phyloP scores from a whole-genome alignment of 2,113 vertebrate genomes.

The Archilochus colubris region DNA sequence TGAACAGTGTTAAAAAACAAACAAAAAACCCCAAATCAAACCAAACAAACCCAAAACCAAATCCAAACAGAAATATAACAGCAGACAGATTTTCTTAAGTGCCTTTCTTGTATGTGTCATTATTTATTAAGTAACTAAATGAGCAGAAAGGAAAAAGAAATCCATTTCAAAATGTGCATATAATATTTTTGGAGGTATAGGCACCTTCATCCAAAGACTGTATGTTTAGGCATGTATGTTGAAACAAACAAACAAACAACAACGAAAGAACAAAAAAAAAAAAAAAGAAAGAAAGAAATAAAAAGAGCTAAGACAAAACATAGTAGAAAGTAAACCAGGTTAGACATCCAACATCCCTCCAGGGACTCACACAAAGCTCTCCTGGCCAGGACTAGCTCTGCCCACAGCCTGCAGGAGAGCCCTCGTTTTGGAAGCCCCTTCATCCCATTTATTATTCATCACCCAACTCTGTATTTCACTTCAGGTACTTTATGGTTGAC shows the following conservation, averaged over 20 bases:
- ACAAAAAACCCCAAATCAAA: background rate
- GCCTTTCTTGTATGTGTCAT: background rate
- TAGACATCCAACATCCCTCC: background rate
- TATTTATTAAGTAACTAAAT: background rate
- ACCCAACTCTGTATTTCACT: background rate
- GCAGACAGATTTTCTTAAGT: conserved; percentile 14
- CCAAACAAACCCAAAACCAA: background rate
- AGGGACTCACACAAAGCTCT: background rate
- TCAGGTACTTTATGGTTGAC: background rate
- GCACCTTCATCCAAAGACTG: conserved; percentile 30
- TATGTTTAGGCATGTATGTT: background rate
- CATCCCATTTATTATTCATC: background rate
- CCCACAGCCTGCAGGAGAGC: background rate
- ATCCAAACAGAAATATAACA: background rate
- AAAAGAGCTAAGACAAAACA: background rate
- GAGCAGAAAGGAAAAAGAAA: background rate
- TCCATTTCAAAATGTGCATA: conserved; percentile 2
- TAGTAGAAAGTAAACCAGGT: background rate
- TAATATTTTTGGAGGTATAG: conserved; percentile 17
- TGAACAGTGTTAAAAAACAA: conserved; percentile 42
- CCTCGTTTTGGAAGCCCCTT: background rate
- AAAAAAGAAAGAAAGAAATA: rapidly evolving
- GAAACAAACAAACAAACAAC: too few species aligned
- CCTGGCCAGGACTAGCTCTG: background rate
- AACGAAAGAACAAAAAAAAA: too few species aligned